Evolutionary conservation across 2,797 vertebrate species (phyloP).

Genomic region (Podarcis lilfordi): DNA sequence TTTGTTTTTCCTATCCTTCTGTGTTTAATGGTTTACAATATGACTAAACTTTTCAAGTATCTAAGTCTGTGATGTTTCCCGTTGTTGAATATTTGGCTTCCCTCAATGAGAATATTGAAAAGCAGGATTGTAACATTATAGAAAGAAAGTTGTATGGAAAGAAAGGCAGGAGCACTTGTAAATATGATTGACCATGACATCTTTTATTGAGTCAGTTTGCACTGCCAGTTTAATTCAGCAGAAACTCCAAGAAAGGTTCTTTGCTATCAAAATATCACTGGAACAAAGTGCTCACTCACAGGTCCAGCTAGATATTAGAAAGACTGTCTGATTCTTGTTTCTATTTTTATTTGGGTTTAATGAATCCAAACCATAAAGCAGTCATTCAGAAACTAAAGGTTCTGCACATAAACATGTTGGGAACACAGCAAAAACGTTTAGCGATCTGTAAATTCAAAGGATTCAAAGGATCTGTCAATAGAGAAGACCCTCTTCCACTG

Average conservation of each 20-base stretch:
- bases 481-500: background rate
- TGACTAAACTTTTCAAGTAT: slow-evolving; percentile 49
- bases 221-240: slow-evolving; percentile 45
- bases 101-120: slow-evolving; percentile 60
- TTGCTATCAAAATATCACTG: slow-evolving; percentile 36
- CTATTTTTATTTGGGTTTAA: slow-evolving; percentile 2
- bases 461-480: background rate
- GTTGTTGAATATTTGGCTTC: slow-evolving; percentile 60
- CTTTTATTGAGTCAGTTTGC: slow-evolving; percentile 46
- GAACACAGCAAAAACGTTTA: slow-evolving; percentile 8
- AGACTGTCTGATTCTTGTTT: slow-evolving; percentile 18
- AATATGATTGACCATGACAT: slow-evolving; percentile 48
- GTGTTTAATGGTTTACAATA: slow-evolving; percentile 40
- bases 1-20: slow-evolving; percentile 52
- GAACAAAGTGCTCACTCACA: background rate
- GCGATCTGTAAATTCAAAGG: background rate
- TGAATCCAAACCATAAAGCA: slow-evolving; percentile 4
- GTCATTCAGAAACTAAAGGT: background rate
- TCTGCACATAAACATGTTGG: background rate
- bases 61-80: slow-evolving; percentile 56
- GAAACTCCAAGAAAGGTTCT: slow-evolving; percentile 48
- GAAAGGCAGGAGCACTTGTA: slow-evolving; percentile 49
- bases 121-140: slow-evolving; percentile 45
- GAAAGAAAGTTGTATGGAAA: slow-evolving; percentile 23
- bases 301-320: slow-evolving; percentile 41